phyloP scores from a whole-genome alignment of 2,113 vertebrate species.

The Ophiodon elongatus region DNA sequence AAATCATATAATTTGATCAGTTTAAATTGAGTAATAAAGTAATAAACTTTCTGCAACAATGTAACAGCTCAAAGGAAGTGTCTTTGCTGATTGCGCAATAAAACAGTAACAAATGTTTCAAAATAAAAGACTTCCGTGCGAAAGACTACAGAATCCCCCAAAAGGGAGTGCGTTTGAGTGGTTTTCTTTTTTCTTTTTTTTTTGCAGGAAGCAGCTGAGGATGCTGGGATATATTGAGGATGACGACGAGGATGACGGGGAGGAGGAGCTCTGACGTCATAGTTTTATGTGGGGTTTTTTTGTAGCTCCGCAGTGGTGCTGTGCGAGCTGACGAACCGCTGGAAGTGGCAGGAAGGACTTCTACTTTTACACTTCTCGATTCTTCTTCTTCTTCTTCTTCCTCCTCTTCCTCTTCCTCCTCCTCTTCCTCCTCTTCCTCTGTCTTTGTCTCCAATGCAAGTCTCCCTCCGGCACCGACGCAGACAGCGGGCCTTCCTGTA shows the following conservation, averaged over 20 bases:
- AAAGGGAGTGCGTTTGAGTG: not conserved
- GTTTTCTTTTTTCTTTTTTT: not conserved
- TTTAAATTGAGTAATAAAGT: not conserved
- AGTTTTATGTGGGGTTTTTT: not conserved
- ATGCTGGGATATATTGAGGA: conserved; percentile 53
- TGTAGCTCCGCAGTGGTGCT: conserved; percentile 38
- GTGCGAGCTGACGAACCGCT: conserved; percentile 27
- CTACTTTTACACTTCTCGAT: not conserved
- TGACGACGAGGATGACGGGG: conserved; percentile 39
- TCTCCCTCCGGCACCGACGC: not conserved
- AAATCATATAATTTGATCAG: not conserved
- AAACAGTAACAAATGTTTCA: not conserved
- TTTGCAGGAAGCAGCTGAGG: not conserved
- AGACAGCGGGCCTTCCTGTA: conserved; percentile 37
- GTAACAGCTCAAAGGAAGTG: not conserved
- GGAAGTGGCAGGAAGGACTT: conserved; percentile 13
- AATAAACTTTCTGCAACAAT: no score
- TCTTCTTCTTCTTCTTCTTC: not conserved
- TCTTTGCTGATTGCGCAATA: not conserved
- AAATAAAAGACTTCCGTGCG: conserved; percentile 27
- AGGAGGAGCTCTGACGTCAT: conserved; percentile 52
- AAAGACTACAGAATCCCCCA: not conserved
- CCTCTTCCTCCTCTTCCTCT: not conserved
- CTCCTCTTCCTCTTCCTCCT: not conserved
- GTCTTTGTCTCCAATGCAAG: conserved; percentile 27